phyloP scores from a whole-genome alignment of 1,140 invertebrate species.

The Paracyclopina nana region DNA sequence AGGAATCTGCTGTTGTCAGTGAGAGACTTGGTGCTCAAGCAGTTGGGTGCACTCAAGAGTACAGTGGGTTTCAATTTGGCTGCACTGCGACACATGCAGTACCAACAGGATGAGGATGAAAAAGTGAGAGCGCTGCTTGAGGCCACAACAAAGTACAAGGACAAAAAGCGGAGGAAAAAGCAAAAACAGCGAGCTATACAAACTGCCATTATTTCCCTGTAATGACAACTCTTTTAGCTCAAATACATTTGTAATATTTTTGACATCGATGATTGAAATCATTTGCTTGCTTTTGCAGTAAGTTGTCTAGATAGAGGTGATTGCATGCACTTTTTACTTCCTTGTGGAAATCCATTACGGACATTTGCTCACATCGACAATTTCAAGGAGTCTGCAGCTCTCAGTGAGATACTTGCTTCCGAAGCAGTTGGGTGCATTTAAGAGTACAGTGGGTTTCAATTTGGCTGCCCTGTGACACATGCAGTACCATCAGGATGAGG shows the following conservation, averaged over 20 bases:
- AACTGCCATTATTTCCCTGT: constrained; percentile 35
- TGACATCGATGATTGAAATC: constrained; percentile 50
- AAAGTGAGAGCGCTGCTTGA: constrained; percentile 62
- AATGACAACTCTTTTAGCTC: constrained; percentile 10
- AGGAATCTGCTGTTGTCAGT: constrained; percentile 46
- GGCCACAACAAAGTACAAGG: constrained; percentile 41
- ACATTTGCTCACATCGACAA: constrained; percentile 46
- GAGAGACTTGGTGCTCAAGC: constrained; percentile 34
- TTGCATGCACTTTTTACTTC: constrained; percentile 50
- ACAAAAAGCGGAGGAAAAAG: constrained; percentile 42
- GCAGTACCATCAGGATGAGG: constrained; percentile 51
- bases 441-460: constrained; percentile 74
- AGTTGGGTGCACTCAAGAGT: constrained; percentile 47
- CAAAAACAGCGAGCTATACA: constrained; percentile 45
- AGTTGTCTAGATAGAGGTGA: constrained; percentile 46
- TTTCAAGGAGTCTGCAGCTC: constrained; percentile 44
- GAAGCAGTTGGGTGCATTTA: constrained; percentile 36
- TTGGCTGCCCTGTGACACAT: constrained; percentile 55
- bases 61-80: constrained; percentile 67
- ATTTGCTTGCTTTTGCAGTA: constrained; percentile 43
- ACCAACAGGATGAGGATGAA: constrained; percentile 54
- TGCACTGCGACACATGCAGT: constrained; percentile 51
- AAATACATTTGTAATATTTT: too few relatives aligned
- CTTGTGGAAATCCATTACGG: constrained; percentile 64
- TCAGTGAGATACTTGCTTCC: constrained; percentile 38